Conservation (phyloP, 2,113 vertebrate genomes). For the Eurypyga helias region DNA sequence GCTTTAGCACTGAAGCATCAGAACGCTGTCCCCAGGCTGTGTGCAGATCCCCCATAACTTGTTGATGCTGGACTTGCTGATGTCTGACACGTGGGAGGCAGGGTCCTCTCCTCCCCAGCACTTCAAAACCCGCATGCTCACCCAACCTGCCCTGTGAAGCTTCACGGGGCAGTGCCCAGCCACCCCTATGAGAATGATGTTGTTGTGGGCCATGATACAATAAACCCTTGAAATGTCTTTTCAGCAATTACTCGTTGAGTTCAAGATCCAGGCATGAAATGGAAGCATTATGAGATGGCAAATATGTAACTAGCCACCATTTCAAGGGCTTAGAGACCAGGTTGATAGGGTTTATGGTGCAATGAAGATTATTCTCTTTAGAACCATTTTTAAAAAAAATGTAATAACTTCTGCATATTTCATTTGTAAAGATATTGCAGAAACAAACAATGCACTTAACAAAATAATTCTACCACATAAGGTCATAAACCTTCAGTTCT, state of each 20-base stretch:
- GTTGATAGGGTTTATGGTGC: neutral
- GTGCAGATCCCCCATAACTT: neutral
- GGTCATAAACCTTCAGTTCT: neutral
- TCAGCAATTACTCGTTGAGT: neutral
- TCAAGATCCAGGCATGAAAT: neutral
- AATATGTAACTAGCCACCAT: neutral
- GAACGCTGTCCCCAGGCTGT: neutral
- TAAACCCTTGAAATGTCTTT: neutral
- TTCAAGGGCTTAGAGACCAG: neutral
- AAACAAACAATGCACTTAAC: neutral
- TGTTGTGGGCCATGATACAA: neutral
- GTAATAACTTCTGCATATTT: neutral
- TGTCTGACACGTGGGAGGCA: rapidly evolving
- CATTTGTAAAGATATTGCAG: neutral
- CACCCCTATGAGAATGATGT: neutral
- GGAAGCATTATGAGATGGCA: neutral
- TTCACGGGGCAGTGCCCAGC: neutral
- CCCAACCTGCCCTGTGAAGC: neutral
- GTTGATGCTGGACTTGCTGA: neutral
- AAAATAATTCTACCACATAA: neutral
- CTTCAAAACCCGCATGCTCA: neutral
- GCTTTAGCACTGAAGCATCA: neutral
- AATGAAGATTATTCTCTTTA: neutral
- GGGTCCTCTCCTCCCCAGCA: too few species aligned
- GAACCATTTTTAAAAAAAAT: neutral